Conservation (phyloP, 2,797 vertebrate genomes). For the Garrulus glandarius region DNA sequence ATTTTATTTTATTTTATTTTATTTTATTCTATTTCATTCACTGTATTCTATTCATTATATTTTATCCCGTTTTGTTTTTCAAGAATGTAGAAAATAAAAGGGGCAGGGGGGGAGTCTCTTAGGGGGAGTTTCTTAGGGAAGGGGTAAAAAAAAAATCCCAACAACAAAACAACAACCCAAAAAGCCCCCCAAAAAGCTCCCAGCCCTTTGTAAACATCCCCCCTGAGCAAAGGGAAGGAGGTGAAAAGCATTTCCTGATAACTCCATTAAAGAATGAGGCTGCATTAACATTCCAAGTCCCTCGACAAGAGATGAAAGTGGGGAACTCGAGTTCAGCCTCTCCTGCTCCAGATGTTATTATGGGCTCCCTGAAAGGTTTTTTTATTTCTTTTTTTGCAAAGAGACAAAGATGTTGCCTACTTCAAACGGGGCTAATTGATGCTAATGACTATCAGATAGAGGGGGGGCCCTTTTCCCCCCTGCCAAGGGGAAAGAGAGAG, state of each 20-base stretch:
- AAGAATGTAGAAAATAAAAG: background rate
- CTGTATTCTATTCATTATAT: background rate
- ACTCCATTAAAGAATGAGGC: constrained; percentile 71
- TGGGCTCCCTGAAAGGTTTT: constrained; percentile 74
- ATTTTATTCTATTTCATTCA: background rate
- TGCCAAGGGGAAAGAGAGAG: constrained; percentile 77
- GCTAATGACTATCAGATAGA: constrained; percentile 93
- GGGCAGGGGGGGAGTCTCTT: background rate
- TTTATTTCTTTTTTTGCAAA: constrained; percentile 72
- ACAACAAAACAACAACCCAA: constrained; percentile 1
- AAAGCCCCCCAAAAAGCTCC: background rate
- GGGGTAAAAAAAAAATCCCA: background rate
- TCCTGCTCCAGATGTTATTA: constrained; percentile 84
- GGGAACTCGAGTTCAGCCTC: constrained; percentile 63
- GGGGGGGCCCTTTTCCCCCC: constrained; percentile 76
- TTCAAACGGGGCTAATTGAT: constrained; percentile 92
- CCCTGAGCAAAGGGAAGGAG: constrained; percentile 61
- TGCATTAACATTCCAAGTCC: constrained; percentile 74
- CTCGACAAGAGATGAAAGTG: constrained; percentile 73
- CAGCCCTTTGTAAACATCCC: constrained; percentile 60
- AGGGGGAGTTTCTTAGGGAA: background rate
- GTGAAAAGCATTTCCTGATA: constrained; percentile 81
- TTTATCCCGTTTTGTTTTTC: background rate
- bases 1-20: background rate
- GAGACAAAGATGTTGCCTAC: constrained; percentile 81